Conservation (phyloP, 1,140 invertebrate genomes). For the Theocolax elegans region DNA sequence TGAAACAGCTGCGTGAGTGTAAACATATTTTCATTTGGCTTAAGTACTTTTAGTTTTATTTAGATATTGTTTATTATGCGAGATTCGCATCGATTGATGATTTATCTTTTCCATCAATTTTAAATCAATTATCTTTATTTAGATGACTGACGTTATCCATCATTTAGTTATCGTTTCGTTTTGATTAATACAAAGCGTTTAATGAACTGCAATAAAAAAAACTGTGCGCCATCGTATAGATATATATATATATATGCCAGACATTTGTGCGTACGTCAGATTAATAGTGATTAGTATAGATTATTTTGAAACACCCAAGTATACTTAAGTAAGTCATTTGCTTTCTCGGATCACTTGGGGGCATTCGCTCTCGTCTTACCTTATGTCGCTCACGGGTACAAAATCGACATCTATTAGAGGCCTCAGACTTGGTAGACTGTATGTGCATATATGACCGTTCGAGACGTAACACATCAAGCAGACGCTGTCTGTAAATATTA, state of each 20-base stretch:
- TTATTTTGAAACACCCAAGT: constrained; percentile 33
- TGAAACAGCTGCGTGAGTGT: constrained; percentile 18
- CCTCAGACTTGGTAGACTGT: constrained; percentile 93
- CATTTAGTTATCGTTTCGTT: too few species aligned
- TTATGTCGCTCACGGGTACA: constrained; percentile 91
- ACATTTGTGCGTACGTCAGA: constrained; percentile 34
- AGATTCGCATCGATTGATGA: too few species aligned
- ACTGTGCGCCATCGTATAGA: constrained; percentile 31
- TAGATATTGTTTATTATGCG: too few species aligned
- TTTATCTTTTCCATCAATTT: too few species aligned
- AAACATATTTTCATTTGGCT: constrained; percentile 16
- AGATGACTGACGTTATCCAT: too few species aligned
- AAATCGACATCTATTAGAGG: constrained; percentile 93
- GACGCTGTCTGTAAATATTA: constrained; percentile 82
- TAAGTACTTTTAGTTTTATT: too few species aligned
- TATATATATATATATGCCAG: constrained; percentile 37
- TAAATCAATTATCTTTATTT: too few species aligned
- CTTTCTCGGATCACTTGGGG: background rate
- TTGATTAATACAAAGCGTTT: constrained; percentile 14
- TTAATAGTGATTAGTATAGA: constrained; percentile 32
- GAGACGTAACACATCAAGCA: constrained; percentile 94
- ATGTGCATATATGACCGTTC: constrained; percentile 90
- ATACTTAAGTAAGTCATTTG: constrained; percentile 1
- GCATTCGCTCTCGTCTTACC: constrained; percentile 72
- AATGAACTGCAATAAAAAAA: constrained; percentile 36